Percentiles rank a stretch among this genome's conserved stretches.
phyloP scores from a whole-genome alignment of 2,797 vertebrate species.

The Huso huso region DNA sequence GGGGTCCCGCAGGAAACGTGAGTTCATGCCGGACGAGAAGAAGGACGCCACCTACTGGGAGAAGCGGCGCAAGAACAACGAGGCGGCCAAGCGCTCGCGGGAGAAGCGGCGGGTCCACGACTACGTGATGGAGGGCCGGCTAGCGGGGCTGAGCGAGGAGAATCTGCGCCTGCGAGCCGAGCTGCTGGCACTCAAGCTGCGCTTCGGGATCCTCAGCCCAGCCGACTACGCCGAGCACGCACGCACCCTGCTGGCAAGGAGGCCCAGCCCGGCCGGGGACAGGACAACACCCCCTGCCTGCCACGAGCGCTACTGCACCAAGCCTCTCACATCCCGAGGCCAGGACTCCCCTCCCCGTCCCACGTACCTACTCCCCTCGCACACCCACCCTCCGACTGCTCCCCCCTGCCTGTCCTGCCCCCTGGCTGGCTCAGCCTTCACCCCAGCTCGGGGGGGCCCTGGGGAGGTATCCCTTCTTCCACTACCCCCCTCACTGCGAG shows the following conservation, averaged over 20 bases:
- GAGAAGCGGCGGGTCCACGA: conserved; percentile 79
- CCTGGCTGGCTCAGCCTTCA: conserved; percentile 36
- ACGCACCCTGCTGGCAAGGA: conserved; percentile 30
- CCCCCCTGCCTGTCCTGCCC: conserved; percentile 11
- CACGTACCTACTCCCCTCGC: conserved; percentile 14
- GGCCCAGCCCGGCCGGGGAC: conserved; percentile 1
- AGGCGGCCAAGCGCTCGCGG: conserved; percentile 81
- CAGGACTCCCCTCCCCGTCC: conserved; percentile 14
- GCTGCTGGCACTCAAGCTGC: conserved; percentile 64
- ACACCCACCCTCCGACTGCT: conserved; percentile 17
- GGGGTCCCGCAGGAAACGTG: conserved; percentile 60
- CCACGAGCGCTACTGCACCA: conserved; percentile 35
- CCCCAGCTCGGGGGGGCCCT: conserved; percentile 40
- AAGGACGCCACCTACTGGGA: conserved; percentile 88
- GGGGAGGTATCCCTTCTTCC: conserved; percentile 29
- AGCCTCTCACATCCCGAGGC: no score
- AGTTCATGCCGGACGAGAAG: conserved; percentile 78
- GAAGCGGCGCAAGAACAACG: conserved; percentile 85
- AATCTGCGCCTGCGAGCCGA: conserved; percentile 68
- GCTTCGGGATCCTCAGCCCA: conserved; percentile 51
- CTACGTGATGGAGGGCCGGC: conserved; percentile 61
- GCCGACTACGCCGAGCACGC: conserved; percentile 26
- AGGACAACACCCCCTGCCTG: conserved; percentile 18
- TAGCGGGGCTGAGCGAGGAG: conserved; percentile 69
- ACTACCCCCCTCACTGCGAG: conserved; percentile 34